Percentiles rank a stretch among this genome's conserved stretches.
These are phyloP conservation scores for Pachypanchax playfairii DNA, from an alignment of 2,113 vertebrate species.

Conservation along the genomic window DNA sequence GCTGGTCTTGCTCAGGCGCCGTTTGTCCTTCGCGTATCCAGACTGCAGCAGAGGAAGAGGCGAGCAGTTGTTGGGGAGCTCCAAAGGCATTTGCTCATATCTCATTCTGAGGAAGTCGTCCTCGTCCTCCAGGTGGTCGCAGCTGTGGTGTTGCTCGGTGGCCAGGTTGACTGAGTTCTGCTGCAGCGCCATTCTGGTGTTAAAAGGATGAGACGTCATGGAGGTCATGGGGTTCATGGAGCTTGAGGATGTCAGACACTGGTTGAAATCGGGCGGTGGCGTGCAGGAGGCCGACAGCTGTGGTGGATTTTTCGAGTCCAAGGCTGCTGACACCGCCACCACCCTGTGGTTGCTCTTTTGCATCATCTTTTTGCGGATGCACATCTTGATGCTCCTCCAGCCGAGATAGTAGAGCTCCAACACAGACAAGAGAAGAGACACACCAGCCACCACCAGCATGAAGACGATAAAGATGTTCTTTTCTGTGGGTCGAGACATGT, in stretches of 20 bases:
- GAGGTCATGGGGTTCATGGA: slow-evolving; percentile 62
- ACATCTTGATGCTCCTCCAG: slow-evolving; percentile 85
- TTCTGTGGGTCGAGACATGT: slow-evolving; percentile 94
- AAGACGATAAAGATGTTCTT: slow-evolving; percentile 98
- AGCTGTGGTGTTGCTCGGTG: slow-evolving; percentile 82
- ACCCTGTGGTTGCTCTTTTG: slow-evolving; percentile 47
- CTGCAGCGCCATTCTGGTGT: slow-evolving; percentile 86
- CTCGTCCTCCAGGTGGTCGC: slow-evolving; percentile 76
- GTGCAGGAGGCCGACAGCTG: slow-evolving; percentile 78
- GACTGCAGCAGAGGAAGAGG: slow-evolving; percentile 66
- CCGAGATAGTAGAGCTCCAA: slow-evolving; percentile 91
- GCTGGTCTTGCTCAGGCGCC: slow-evolving; percentile 89
- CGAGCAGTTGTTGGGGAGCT: slow-evolving; percentile 69
- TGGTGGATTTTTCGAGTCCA: slow-evolving; percentile 66
- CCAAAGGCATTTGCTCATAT: slow-evolving; percentile 73
- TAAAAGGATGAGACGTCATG: slow-evolving; percentile 85
- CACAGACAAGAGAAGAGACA: slow-evolving; percentile 91
- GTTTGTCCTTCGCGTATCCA: slow-evolving; percentile 84
- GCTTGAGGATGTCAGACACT: slow-evolving; percentile 78
- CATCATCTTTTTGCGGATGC: slow-evolving; percentile 43
- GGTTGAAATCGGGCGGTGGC: slow-evolving; percentile 89
- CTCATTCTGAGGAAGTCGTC: slow-evolving; percentile 84
- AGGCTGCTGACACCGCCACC: slow-evolving; percentile 16
- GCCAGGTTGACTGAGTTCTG: slow-evolving; percentile 91
- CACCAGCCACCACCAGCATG: slow-evolving; percentile 90